Percentiles rank a stretch among this genome's conserved stretches.
Conservation (phyloP, 2,888 invertebrate species). For the Sesia bembeciformis region DNA sequence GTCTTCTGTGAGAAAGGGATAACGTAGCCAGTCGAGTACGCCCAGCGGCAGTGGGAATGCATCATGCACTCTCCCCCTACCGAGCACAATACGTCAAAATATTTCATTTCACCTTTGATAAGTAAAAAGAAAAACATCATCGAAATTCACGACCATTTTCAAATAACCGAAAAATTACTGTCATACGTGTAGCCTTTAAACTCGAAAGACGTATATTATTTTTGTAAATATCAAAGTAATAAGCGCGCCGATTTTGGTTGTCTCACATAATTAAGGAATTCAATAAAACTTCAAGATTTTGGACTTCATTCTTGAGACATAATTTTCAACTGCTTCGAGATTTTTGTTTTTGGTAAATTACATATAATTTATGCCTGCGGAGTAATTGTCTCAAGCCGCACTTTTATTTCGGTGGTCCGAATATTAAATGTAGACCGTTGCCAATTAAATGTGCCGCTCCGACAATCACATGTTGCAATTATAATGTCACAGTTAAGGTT, state of each 20-base stretch:
- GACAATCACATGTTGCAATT: conserved; percentile 16
- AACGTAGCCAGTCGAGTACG: too few relatives aligned
- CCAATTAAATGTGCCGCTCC: conserved; percentile 15
- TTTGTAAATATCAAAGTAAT: conserved; percentile 22
- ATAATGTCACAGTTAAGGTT: conserved; percentile 18
- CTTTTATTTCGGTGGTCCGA: conserved; percentile 40
- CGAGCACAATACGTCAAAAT: too few relatives aligned
- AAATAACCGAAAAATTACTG: background rate
- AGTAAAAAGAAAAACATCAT: too few relatives aligned
- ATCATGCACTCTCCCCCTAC: too few relatives aligned
- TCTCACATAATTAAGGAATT: conserved; percentile 18
- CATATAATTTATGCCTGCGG: conserved; percentile 38
- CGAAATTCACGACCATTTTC: background rate
- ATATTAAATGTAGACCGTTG: conserved; percentile 29
- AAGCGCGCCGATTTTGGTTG: conserved; percentile 22
- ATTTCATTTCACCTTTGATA: too few relatives aligned
- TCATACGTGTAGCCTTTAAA: background rate
- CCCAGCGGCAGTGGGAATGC: too few relatives aligned
- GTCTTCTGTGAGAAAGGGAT: too few relatives aligned
- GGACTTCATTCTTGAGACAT: conserved; percentile 8
- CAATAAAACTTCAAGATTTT: conserved; percentile 29
- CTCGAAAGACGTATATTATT: background rate
- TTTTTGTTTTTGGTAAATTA: conserved; percentile 31
- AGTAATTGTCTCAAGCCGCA: conserved; percentile 26
- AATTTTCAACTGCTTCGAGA: conserved; percentile 7